Evolutionary conservation across 2,797 vertebrate genomes (phyloP).

Genomic region (Sardinella longiceps): DNA sequence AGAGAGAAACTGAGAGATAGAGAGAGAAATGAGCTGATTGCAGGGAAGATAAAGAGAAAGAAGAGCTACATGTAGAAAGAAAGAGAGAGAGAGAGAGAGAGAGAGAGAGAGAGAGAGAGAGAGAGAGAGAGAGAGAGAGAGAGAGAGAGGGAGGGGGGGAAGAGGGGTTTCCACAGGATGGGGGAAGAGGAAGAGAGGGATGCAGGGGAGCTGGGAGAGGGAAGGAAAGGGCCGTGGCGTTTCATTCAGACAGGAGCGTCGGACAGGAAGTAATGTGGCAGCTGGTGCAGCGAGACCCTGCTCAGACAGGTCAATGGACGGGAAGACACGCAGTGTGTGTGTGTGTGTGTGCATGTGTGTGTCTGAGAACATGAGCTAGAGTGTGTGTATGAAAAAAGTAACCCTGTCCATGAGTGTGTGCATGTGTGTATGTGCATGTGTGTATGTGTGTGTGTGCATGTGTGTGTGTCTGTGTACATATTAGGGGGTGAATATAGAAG

Average conservation of each 20-base stretch:
- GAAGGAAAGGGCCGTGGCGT: conserved; percentile 45
- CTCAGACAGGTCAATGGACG: conserved; percentile 61
- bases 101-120: conserved; percentile 21
- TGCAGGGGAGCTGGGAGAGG: conserved; percentile 32
- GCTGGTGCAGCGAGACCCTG: conserved; percentile 63
- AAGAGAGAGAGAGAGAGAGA: conserved; percentile 25
- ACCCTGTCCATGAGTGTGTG: too few species aligned
- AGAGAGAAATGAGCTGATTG: conserved; percentile 10
- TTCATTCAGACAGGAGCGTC: conserved; percentile 53
- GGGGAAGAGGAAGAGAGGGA: conserved; percentile 24
- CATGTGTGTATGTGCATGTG: not conserved
- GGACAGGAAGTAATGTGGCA: conserved; percentile 72
- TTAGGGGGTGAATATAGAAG: not conserved
- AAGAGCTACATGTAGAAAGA: conserved; percentile 9
- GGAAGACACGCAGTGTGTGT: conserved; percentile 32
- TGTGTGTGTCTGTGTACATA: not conserved
- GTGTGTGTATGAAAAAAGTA: not conserved
- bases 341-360: conserved; percentile 40
- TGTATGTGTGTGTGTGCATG: not conserved
- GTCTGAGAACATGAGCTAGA: conserved; percentile 4
- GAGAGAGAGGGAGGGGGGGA: not conserved
- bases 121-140: conserved; percentile 26
- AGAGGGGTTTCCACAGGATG: conserved; percentile 32
- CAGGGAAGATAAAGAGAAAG: conserved; percentile 21
- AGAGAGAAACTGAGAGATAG: not conserved